phyloP scores from a whole-genome alignment of 2,888 invertebrate species.

The Melinaea menophilus region DNA sequence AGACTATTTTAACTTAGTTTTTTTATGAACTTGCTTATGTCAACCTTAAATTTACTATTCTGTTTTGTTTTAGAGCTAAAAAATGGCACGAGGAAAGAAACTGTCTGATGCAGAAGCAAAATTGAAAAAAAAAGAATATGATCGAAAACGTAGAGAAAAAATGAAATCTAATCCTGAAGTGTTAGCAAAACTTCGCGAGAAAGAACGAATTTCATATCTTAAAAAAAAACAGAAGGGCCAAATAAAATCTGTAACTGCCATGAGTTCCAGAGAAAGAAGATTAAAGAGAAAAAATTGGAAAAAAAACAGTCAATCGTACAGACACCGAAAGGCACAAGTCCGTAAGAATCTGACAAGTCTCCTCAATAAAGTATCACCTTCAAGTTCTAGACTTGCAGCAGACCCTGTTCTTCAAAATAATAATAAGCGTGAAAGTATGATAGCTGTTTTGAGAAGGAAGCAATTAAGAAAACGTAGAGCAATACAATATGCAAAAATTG shows the following conservation, averaged over 20 bases:
- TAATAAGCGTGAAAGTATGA: background rate
- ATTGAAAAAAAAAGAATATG: slow-evolving; percentile 18
- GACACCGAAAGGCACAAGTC: background rate
- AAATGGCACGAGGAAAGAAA: slow-evolving; percentile 7
- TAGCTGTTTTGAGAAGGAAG: slow-evolving; percentile 1
- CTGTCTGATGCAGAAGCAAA: slow-evolving; percentile 11
- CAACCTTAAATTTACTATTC: too few relatives aligned
- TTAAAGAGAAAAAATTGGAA: slow-evolving; percentile 10
- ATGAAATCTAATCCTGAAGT: slow-evolving; percentile 10
- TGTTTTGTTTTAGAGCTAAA: background rate
- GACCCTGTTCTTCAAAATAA: background rate
- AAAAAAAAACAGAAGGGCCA: slow-evolving; percentile 13
- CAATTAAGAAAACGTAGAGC: slow-evolving; percentile 8
- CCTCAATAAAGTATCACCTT: background rate
- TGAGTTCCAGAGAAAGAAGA: slow-evolving; percentile 4
- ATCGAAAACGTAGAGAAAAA: slow-evolving; percentile 14
- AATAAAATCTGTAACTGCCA: slow-evolving; percentile 1
- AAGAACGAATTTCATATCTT: slow-evolving; percentile 12
- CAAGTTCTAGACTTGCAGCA: background rate
- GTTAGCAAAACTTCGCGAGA: slow-evolving; percentile 9
- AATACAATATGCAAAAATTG: slow-evolving; percentile 8
- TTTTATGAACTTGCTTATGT: too few relatives aligned
- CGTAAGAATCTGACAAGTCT: background rate
- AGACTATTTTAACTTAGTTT: too few relatives aligned
- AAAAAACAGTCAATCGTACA: slow-evolving; percentile 3